Evolutionary conservation across 2,113 vertebrate genomes (phyloP).

Genomic region (Sitta europaea): DNA sequence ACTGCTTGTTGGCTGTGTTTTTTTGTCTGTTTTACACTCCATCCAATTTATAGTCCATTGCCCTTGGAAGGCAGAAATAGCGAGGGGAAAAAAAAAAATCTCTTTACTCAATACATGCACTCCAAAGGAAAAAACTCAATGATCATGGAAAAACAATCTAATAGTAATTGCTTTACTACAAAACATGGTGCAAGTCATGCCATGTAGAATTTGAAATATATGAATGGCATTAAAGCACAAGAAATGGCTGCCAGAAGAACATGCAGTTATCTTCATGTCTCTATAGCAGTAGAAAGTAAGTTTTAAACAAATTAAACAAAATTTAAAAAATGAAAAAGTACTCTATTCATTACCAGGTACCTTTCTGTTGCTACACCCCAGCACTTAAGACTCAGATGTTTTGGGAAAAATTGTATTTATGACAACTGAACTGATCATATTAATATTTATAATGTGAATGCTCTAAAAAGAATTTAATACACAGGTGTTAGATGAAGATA

Average conservation of each 20-base stretch:
- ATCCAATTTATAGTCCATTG: neutral
- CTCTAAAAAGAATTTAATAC: neutral
- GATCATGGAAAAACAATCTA: neutral
- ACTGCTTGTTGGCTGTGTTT: neutral
- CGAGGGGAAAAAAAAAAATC: neutral
- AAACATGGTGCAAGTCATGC: neutral
- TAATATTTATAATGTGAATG: neutral
- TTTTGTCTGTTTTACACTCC: neutral
- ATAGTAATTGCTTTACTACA: neutral
- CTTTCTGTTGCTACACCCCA: neutral
- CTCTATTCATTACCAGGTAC: neutral
- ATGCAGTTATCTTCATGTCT: neutral
- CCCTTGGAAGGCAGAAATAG: neutral
- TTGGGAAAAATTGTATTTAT: neutral
- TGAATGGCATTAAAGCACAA: neutral
- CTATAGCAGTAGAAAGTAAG: neutral
- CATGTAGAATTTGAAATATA: neutral
- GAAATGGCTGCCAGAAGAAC: neutral
- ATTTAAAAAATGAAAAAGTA: neutral
- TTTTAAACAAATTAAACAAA: neutral
- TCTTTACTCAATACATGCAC: neutral
- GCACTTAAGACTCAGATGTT: neutral
- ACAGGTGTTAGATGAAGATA: neutral
- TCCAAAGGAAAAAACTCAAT: neutral
- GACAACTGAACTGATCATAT: neutral